These are phyloP conservation scores for Channa striata DNA, from an alignment of 2,797 vertebrate species.

Conservation along the genomic window DNA sequence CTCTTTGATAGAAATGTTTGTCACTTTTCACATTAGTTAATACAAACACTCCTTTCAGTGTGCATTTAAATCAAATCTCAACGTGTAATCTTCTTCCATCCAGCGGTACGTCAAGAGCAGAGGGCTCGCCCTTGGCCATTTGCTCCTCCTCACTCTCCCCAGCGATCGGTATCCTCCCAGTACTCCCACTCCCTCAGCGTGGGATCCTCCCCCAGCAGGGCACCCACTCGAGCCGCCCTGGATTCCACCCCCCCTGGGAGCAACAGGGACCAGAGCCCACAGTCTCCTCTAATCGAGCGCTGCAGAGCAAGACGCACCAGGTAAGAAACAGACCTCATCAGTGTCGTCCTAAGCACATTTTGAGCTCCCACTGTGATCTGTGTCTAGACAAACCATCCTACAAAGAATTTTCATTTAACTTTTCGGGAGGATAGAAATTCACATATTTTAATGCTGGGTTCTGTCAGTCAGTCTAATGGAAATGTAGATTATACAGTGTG, in stretches of 20 bases:
- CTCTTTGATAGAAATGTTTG: too few relatives aligned
- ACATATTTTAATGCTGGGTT: not conserved
- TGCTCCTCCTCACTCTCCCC: conserved; percentile 75
- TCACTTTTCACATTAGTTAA: too few relatives aligned
- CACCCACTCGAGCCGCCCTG: conserved; percentile 41
- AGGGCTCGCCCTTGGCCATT: conserved; percentile 83
- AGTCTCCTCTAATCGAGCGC: conserved; percentile 70
- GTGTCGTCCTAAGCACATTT: not conserved
- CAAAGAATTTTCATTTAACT: not conserved
- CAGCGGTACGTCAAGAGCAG: conserved; percentile 83
- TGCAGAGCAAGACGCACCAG: conserved; percentile 82
- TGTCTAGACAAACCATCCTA: not conserved
- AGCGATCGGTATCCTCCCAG: conserved; percentile 74
- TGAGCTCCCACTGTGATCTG: not conserved
- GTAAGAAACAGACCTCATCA: conserved; percentile 40
- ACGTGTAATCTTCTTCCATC: not conserved
- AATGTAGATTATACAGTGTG: not conserved
- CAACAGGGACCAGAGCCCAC: conserved; percentile 63
- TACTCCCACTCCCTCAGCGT: conserved; percentile 79
- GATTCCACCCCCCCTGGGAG: conserved; percentile 50
- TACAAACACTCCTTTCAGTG: not conserved
- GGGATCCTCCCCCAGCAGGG: conserved; percentile 82
- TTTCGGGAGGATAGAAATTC: not conserved
- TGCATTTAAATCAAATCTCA: not conserved
- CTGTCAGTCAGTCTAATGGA: not conserved